phyloP scores from a whole-genome alignment of 2,113 vertebrate genomes.

The Embiotoca jacksoni region DNA sequence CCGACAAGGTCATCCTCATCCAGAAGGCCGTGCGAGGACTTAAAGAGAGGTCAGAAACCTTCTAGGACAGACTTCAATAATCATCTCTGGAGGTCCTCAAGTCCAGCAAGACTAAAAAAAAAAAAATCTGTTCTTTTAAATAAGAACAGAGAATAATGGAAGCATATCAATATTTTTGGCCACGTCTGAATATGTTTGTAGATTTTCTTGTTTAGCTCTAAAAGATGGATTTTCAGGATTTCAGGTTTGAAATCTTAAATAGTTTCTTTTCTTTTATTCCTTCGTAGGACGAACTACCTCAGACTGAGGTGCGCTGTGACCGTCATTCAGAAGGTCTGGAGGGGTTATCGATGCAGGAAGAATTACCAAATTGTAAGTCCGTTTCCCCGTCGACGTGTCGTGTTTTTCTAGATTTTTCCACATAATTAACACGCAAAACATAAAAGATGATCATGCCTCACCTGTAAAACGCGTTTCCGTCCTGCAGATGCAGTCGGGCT shows the following conservation, averaged over 20 bases:
- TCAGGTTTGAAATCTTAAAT: not conserved
- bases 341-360: slow-evolving; percentile 91
- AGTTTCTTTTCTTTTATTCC: not conserved
- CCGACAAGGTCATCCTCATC: slow-evolving; percentile 96
- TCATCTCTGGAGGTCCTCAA: not conserved
- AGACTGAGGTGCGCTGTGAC: slow-evolving; percentile 89
- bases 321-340: slow-evolving; percentile 94
- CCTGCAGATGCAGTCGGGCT: slow-evolving; percentile 92
- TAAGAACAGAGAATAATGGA: too few relatives aligned
- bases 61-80: not conserved
- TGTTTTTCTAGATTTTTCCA: not conserved
- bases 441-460: not conserved
- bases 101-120: not conserved
- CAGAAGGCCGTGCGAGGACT: slow-evolving; percentile 96
- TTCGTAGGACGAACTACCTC: slow-evolving; percentile 90
- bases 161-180: too few relatives aligned
- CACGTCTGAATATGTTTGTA: too few relatives aligned
- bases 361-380: slow-evolving; percentile 89
- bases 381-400: not conserved
- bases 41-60: slow-evolving; percentile 88
- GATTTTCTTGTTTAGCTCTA: not conserved
- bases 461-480: not conserved
- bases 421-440: too few relatives aligned
- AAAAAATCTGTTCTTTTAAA: too few relatives aligned
- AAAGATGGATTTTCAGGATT: not conserved